phyloP scores from a whole-genome alignment of 2,113 vertebrate genomes.

The Siniperca chuatsi region DNA sequence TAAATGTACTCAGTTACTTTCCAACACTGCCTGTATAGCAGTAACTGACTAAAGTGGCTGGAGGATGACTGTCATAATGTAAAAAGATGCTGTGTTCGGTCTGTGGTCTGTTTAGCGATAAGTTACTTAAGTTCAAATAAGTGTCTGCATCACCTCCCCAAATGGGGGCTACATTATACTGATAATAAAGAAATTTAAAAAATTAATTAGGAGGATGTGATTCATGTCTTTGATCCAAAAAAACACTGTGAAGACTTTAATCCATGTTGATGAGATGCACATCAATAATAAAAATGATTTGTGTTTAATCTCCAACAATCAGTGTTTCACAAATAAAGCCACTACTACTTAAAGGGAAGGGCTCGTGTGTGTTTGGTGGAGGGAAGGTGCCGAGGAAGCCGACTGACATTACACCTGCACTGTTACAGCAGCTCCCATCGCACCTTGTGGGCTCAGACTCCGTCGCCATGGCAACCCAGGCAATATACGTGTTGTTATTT shows the following conservation, averaged over 20 bases:
- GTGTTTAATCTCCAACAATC: neutral
- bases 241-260: too few species aligned
- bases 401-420: conserved; percentile 38
- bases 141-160: too few species aligned
- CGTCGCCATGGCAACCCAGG: conserved; percentile 60
- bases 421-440: conserved; percentile 43
- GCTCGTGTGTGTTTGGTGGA: neutral
- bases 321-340: neutral
- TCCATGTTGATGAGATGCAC: neutral
- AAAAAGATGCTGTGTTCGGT: too few species aligned
- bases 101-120: too few species aligned
- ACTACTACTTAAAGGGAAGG: neutral
- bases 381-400: neutral
- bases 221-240: too few species aligned
- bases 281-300: too few species aligned
- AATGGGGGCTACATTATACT: too few species aligned
- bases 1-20: too few species aligned
- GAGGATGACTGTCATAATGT: too few species aligned
- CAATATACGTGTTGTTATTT: conserved; percentile 48
- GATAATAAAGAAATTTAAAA: too few species aligned
- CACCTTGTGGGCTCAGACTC: conserved; percentile 52
- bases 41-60: neutral
- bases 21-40: neutral
- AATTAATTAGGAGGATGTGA: too few species aligned
- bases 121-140: too few species aligned